Conservation (phyloP, 2,113 vertebrate genomes). For the Pimephales promelas region DNA sequence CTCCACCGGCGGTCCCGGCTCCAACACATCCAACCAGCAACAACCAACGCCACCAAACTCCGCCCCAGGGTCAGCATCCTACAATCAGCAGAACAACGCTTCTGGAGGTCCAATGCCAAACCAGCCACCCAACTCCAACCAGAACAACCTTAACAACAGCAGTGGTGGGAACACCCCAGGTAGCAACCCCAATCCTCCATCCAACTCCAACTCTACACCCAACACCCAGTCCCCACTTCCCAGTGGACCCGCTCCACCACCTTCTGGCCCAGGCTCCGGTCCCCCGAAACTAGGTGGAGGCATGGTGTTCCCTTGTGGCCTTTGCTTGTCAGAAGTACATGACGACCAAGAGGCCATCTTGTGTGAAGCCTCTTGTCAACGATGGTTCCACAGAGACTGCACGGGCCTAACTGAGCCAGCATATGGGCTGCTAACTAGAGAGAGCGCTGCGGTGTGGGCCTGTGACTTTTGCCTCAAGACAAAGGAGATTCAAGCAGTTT, state of each 20-base stretch:
- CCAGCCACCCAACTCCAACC: slow-evolving; percentile 70
- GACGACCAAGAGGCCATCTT: slow-evolving; percentile 97
- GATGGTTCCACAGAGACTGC: slow-evolving; percentile 98
- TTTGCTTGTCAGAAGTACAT: slow-evolving; percentile 91
- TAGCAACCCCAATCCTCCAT: slow-evolving; percentile 77
- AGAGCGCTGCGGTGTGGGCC: slow-evolving; percentile 94
- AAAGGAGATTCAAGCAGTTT: slow-evolving; percentile 98
- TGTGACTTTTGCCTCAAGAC: slow-evolving; percentile 98
- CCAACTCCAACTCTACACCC: slow-evolving; percentile 77
- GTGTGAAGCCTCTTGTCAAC: slow-evolving; percentile 95
- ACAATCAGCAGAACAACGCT: slow-evolving; percentile 80
- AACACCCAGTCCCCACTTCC: slow-evolving; percentile 77
- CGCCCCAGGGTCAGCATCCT: slow-evolving; percentile 80
- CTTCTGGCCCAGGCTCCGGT: slow-evolving; percentile 70
- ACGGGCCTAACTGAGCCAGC: slow-evolving; percentile 95
- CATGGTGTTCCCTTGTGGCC: slow-evolving; percentile 91
- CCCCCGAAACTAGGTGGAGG: slow-evolving; percentile 76
- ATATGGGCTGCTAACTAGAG: slow-evolving; percentile 92
- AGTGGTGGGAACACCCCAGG: slow-evolving; percentile 73
- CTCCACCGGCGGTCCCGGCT: slow-evolving; percentile 72
- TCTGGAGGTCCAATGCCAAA: slow-evolving; percentile 70
- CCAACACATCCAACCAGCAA: slow-evolving; percentile 74
- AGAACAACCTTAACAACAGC: slow-evolving; percentile 77
- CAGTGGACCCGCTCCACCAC: slow-evolving; percentile 68
- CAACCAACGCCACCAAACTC: slow-evolving; percentile 78